Conservation (phyloP, 1,140 invertebrate genomes). For the Zaprionus ghesquierei region DNA sequence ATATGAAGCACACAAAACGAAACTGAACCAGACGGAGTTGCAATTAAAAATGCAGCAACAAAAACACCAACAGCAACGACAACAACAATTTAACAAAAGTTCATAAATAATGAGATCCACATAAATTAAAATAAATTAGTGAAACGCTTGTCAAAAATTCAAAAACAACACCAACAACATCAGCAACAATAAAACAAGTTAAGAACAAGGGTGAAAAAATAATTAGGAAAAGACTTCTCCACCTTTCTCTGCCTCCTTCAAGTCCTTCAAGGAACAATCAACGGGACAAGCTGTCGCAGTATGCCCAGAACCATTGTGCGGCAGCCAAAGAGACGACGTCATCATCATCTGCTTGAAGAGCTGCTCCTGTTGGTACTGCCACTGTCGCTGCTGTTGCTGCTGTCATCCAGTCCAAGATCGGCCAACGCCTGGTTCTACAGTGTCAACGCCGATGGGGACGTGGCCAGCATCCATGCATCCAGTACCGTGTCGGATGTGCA, state of each 20-base stretch:
- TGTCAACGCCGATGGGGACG: slow-evolving; percentile 42
- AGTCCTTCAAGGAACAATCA: neutral
- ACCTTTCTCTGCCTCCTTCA: neutral
- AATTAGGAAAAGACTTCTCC: neutral
- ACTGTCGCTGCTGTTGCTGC: slow-evolving; percentile 31
- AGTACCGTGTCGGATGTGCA: slow-evolving; percentile 53
- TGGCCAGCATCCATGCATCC: slow-evolving; percentile 30
- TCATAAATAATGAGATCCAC: slow-evolving; percentile 18
- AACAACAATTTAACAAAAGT: neutral
- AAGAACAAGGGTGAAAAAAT: neutral
- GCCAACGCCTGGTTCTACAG: slow-evolving; percentile 54
- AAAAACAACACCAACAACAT: neutral
- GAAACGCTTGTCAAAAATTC: slow-evolving; percentile 4
- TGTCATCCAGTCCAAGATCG: slow-evolving; percentile 13
- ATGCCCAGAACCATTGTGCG: slow-evolving; percentile 43
- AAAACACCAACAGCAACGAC: neutral
- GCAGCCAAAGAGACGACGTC: slow-evolving; percentile 25
- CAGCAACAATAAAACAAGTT: neutral
- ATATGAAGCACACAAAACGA: slow-evolving; percentile 6
- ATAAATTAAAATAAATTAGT: slow-evolving; percentile 1
- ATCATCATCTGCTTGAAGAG: slow-evolving; percentile 18
- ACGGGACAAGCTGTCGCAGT: slow-evolving; percentile 36
- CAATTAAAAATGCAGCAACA: slow-evolving; percentile 4
- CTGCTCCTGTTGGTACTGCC: slow-evolving; percentile 33
- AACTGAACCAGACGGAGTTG: slow-evolving; percentile 8